These are phyloP conservation scores for Drosophila meridiana DNA, from an alignment of 2,888 invertebrate species.

Conservation along the genomic window DNA sequence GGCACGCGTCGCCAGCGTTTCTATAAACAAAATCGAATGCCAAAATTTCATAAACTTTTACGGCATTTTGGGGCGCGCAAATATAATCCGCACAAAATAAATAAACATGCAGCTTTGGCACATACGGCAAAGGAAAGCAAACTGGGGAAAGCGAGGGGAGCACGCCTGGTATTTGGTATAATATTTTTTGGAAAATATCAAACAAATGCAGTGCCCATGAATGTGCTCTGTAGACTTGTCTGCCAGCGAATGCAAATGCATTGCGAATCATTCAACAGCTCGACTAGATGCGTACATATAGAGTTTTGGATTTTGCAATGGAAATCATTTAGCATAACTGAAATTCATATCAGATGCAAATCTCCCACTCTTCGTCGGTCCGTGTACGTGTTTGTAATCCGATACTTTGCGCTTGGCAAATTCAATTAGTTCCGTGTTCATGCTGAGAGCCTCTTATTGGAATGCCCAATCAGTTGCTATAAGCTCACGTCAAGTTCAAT, in stretches of 20 bases:
- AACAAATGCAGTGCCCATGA: constrained; percentile 18
- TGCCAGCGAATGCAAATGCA: constrained; percentile 14
- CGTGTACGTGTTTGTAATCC: neutral
- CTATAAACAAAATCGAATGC: constrained; percentile 67
- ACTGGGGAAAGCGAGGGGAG: neutral
- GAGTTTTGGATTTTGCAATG: neutral
- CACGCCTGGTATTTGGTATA: neutral
- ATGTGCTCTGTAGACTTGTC: constrained; percentile 18
- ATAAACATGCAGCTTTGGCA: constrained; percentile 51
- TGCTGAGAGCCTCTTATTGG: neutral
- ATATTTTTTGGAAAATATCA: constrained; percentile 7
- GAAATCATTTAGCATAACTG: constrained; percentile 11
- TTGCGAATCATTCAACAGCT: neutral
- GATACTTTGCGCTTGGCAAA: neutral
- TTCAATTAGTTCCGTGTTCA: constrained; percentile 6
- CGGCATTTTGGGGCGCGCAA: constrained; percentile 51
- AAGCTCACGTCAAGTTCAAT: neutral
- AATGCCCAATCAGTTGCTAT: neutral
- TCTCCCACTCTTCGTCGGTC: neutral
- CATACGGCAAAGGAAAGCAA: neutral
- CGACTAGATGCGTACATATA: neutral
- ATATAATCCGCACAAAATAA: constrained; percentile 45
- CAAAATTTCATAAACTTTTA: constrained; percentile 66
- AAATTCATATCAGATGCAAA: neutral
- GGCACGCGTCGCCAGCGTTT: constrained; percentile 74